Evolutionary conservation across 2,797 vertebrate species (phyloP).

Genomic region (Lepidocolaptes lacrymiger): DNA sequence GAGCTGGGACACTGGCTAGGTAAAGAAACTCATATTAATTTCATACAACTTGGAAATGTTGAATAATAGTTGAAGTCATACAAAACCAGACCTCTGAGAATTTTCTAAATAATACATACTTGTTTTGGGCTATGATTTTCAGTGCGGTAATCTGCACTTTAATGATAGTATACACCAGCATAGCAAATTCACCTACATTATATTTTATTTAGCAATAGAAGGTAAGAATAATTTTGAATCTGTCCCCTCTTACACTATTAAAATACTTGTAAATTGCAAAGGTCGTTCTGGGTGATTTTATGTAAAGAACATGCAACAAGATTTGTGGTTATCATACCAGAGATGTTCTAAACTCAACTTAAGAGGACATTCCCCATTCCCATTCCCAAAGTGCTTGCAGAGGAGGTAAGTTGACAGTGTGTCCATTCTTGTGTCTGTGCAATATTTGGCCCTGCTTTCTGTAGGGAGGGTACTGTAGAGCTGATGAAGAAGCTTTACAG

Average conservation of each 20-base stretch:
- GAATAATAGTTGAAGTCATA: not conserved
- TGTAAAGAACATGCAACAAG: not conserved
- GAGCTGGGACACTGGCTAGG: not conserved
- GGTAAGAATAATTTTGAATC: not conserved
- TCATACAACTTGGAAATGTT: not conserved
- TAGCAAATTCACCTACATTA: not conserved
- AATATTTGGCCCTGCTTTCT: not conserved
- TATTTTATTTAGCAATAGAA: not conserved
- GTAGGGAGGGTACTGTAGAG: not conserved
- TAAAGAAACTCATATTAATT: not conserved
- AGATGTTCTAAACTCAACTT: not conserved
- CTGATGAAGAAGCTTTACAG: not conserved
- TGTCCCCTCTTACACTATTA: not conserved
- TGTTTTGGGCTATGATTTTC: not conserved
- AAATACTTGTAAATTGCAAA: not conserved
- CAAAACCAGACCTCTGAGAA: not conserved
- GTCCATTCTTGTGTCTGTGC: rapidly evolving
- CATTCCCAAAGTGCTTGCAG: not conserved
- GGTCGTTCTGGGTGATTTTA: not conserved
- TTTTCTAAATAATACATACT: not conserved
- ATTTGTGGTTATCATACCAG: not conserved
- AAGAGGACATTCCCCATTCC: not conserved
- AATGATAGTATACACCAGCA: not conserved
- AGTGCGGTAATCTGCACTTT: not conserved
- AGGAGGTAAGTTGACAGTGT: not conserved